Percentiles rank a stretch among this genome's conserved stretches.
These are phyloP conservation scores for Hestina assimilis DNA, from an alignment of 1,140 invertebrate species.

Conservation along the genomic window DNA sequence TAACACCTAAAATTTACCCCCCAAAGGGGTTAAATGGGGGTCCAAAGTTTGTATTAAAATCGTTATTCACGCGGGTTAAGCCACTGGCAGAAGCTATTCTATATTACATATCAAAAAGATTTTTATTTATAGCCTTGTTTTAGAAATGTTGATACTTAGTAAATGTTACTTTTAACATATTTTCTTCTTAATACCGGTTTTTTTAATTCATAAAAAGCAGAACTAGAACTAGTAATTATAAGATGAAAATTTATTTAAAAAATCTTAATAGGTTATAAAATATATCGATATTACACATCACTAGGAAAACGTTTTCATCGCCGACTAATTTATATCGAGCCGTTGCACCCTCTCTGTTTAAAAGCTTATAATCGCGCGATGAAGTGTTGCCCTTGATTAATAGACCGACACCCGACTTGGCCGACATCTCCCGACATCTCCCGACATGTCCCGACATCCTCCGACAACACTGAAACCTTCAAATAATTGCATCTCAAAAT, in stretches of 20 bases:
- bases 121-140: too few relatives aligned
- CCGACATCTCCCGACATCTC: background rate
- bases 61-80: too few relatives aligned
- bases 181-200: too few relatives aligned
- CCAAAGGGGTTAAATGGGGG: too few relatives aligned
- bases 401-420: constrained; percentile 31
- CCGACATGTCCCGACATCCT: background rate
- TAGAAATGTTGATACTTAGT: too few relatives aligned
- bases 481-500: constrained; percentile 33
- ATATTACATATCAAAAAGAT: too few relatives aligned
- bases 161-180: too few relatives aligned
- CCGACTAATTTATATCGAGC: constrained; percentile 67
- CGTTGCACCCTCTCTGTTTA: constrained; percentile 61
- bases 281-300: constrained; percentile 30
- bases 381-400: constrained; percentile 69
- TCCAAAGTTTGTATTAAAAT: too few relatives aligned
- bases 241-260: background rate
- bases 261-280: background rate
- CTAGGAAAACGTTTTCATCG: constrained; percentile 53
- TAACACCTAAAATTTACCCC: too few relatives aligned
- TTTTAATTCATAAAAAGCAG: too few relatives aligned
- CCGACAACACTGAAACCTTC: background rate
- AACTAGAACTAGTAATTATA: background rate
- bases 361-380: constrained; percentile 74
- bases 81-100: too few relatives aligned